Evolutionary conservation across 2,888 invertebrate genomes (phyloP), one percentile per base, ranked within the genome.

Genomic region (Conus canariensis): DNA sequence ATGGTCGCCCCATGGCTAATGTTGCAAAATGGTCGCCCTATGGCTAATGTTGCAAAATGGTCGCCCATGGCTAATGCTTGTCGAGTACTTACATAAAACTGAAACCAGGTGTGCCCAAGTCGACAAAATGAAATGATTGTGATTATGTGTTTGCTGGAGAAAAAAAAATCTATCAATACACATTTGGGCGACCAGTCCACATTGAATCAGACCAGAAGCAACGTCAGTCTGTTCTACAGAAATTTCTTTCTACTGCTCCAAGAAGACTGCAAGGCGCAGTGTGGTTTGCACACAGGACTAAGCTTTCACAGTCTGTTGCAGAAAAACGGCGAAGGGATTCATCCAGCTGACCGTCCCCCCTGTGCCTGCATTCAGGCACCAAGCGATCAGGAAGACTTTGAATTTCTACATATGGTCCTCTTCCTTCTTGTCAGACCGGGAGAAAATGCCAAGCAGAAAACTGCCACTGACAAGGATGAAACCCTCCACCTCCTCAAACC

Each of bases 181-280:
- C 88, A 9, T 93, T 91, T 87, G 93, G 92, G 2, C 87, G 92
- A 25, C 45, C 30, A 22, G 85, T 92, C 0, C 16, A 45, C 14
- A 92, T 93, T 0, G 90, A 93, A 83, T 91, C 85, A 60, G 92
- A 92, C 59, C 93, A 93, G 88, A 92, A 93, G 80, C 93, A 93
- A 74, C 82, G 93, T 3, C 91, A 93, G 77, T 80, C 82, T 14
- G 91, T 93, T 30, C 22, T 90, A 25, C 90, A 91, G 58, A 93
- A 93, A 58, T 89, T 91, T 45, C 60, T 93, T 14, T 67, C 87
- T n/a, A 12, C 87, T 64, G 92, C 92, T 30, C 92, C 91, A 25
- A 87, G 74, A 70, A 67, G 93, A 14, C 85, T 94, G 16, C 93
- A 93, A 90, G 77, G 92, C 19, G 93, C 94, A 92, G 25, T 93